Base-by-base conservation (phyloP, 53 echinoderm and acorn worm genomes). In the Holothuria leucospilota region DNA sequence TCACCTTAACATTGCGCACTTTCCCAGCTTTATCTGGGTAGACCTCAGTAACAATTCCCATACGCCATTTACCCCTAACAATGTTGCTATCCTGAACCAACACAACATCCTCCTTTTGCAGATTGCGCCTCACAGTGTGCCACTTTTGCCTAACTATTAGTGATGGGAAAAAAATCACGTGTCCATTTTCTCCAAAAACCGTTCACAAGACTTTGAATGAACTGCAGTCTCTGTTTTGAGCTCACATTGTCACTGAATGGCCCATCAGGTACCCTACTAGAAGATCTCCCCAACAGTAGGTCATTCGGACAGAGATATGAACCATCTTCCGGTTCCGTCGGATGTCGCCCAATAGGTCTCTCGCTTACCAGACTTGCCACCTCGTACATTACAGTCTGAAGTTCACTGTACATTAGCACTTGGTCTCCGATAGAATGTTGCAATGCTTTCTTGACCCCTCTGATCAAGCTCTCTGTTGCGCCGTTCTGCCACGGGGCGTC, bases 131-230 rank as follows among this genome's bases (percentile, higher is more conserved):
- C 70, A 53, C 42, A 9, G 65, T 77, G 21, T 80, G 90, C 90
- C 90, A 90, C 51, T 90, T 90, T 71, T 86, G 79, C 29, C 86
- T 65, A 0, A 90, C 42, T 38, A 90, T 86, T 34, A 90, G 71
- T 14, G 90, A 68, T 2, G 90, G 90, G 27, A n/a, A 90, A 90
- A 59, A 86, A 90, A 38, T 86, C 90, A 14, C 63, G 59, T 15
- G 86, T 90, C 90, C 86, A 90, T 79, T 69, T 90, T 64, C 59
- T 79, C 86, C 90, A 90, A 71, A 86, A 90, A 20, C 52, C 62
- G 64, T 90, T 86, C 10, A 86, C 78, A 42, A 90, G 71, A 41
- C 69, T 89, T 74, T 89, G 89, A 3, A 89, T 74, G 53, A 89
- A 84, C 15, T 89, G 52, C 30, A 73, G 39, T 0, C 89, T 68